phyloP scores from a whole-genome alignment of 2,797 vertebrate species.

The Sebastes cheni region DNA sequence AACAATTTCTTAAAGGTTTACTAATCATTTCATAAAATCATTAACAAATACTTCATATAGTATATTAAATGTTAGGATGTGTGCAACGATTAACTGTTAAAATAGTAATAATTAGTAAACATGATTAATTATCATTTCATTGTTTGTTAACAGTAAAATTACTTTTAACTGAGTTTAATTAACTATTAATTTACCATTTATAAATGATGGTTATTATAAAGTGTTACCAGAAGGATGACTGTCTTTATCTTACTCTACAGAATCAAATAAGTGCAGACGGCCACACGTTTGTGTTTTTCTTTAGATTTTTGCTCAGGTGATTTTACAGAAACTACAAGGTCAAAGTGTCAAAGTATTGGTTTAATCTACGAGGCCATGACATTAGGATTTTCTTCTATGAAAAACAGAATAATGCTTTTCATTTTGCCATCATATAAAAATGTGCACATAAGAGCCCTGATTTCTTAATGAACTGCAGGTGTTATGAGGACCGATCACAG shows the following conservation, averaged over 20 bases:
- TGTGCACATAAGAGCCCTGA: constrained; percentile 14
- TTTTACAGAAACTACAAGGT: neutral
- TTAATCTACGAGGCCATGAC: neutral
- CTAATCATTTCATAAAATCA: too few species aligned
- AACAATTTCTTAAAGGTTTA: too few species aligned
- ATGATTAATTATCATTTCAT: too few species aligned
- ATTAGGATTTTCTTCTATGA: neutral
- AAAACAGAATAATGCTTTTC: neutral
- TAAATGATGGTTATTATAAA: too few species aligned
- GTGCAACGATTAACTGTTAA: too few species aligned
- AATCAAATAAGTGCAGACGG: neutral
- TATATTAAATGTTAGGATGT: too few species aligned
- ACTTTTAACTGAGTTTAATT: too few species aligned
- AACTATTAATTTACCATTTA: too few species aligned
- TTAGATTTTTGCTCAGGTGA: neutral
- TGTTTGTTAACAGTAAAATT: too few species aligned
- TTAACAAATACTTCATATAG: too few species aligned
- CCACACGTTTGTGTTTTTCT: neutral
- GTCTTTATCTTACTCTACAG: neutral
- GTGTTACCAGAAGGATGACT: too few species aligned
- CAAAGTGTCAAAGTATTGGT: neutral
- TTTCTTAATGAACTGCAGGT: neutral
- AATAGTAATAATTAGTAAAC: too few species aligned
- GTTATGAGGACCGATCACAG: constrained; percentile 13
- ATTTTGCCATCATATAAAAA: constrained; percentile 8